phyloP scores from a whole-genome alignment of 2,888 invertebrate species.

The Xestobium rufovillosum region DNA sequence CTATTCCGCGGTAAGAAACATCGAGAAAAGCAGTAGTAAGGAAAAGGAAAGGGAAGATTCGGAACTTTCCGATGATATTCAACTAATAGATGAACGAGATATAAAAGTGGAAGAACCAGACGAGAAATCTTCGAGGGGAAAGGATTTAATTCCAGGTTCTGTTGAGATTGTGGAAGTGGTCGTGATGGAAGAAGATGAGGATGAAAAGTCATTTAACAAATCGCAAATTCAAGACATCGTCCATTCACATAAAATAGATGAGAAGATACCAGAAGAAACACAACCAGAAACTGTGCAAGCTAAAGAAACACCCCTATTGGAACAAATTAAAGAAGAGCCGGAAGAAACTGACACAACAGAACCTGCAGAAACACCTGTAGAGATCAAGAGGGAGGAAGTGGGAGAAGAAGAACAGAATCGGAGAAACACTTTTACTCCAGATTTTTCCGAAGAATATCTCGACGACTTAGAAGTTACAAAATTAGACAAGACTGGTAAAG shows the following conservation, averaged over 20 bases:
- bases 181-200: conserved; percentile 39
- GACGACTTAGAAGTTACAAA: conserved; percentile 54
- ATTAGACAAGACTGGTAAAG: conserved; percentile 55
- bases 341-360: conserved; percentile 19
- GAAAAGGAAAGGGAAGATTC: conserved; percentile 21
- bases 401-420: conserved; percentile 17
- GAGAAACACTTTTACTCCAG: conserved; percentile 28
- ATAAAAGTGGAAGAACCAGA: conserved; percentile 15
- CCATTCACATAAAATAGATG: conserved; percentile 26
- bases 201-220: conserved; percentile 36
- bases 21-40: conserved; percentile 21
- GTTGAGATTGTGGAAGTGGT: conserved; percentile 43
- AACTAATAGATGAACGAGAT: conserved; percentile 11
- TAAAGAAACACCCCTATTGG: conserved; percentile 31
- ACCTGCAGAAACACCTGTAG: conserved; percentile 6
- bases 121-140: conserved; percentile 12
- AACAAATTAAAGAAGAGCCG: conserved; percentile 16
- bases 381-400: conserved; percentile 16
- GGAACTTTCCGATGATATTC: conserved; percentile 6
- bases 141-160: conserved; percentile 28
- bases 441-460: conserved; percentile 35
- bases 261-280: conserved; percentile 4
- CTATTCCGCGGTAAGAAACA: conserved; percentile 15
- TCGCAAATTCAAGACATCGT: conserved; percentile 37
- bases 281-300: conserved; percentile 33